A percentile compares a stretch with the other conserved stretches of the same genome.
phyloP scores from a whole-genome alignment of 2,888 invertebrate genomes.

The Harmothoe impar region DNA sequence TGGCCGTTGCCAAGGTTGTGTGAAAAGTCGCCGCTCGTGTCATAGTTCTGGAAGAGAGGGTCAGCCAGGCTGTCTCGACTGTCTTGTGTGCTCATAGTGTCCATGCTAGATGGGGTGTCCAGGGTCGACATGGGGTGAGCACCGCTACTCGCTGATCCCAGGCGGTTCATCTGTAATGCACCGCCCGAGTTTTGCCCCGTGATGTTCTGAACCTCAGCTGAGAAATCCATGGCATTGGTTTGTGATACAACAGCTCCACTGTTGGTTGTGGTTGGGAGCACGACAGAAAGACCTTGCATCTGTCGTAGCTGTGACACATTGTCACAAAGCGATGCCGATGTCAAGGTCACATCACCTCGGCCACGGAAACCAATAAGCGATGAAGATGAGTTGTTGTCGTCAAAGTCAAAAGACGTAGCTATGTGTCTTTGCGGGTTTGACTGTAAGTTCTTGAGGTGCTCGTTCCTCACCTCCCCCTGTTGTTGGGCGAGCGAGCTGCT shows the following conservation, averaged over 20 bases:
- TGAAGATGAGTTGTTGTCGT: slow-evolving; percentile 31
- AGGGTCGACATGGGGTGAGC: slow-evolving; percentile 21
- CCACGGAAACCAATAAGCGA: slow-evolving; percentile 48
- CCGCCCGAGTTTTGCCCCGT: neutral
- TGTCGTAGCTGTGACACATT: neutral
- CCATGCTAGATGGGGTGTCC: slow-evolving; percentile 64
- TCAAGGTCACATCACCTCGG: slow-evolving; percentile 56
- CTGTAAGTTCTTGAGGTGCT: slow-evolving; percentile 22
- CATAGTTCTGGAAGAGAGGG: slow-evolving; percentile 55
- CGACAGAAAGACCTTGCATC: slow-evolving; percentile 10
- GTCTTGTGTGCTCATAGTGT: slow-evolving; percentile 61
- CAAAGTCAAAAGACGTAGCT: slow-evolving; percentile 4
- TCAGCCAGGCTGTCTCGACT: slow-evolving; percentile 62
- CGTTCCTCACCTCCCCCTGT: neutral
- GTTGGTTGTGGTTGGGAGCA: neutral
- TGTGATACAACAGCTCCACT: neutral
- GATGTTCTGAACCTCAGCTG: slow-evolving; percentile 44
- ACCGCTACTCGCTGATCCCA: neutral
- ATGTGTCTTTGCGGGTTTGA: neutral
- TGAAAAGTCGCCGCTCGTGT: slow-evolving; percentile 55
- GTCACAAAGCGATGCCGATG: slow-evolving; percentile 47
- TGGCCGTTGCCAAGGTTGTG: slow-evolving; percentile 20
- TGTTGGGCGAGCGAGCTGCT: neutral
- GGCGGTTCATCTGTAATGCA: neutral
- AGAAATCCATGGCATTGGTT: slow-evolving; percentile 24